Evolutionary conservation across 2,113 vertebrate species (phyloP), one percentile per base, ranked within the genome.

Genomic region (Oenanthe melanoleuca): DNA sequence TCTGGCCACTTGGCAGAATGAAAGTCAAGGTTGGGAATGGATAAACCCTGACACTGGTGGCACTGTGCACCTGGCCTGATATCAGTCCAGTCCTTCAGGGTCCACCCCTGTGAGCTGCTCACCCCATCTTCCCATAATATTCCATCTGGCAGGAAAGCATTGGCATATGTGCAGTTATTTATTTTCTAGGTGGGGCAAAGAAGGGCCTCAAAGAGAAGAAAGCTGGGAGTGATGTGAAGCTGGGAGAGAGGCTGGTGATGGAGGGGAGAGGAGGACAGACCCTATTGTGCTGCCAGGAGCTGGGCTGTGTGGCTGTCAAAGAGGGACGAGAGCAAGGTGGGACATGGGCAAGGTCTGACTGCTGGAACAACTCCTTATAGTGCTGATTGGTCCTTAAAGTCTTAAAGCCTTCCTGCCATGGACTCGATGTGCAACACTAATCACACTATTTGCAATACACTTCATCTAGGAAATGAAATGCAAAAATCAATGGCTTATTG

Each of bases 51-150:
- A 60, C 2, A 3, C 3, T 21, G 18, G 18, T 5, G 6, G 21
- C 34, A 37, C 25, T 8, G 9, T 0, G 0, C 8, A 4, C 37
- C 18, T 52, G 37, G 9, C 3, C 7, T 59, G 56, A 6, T 4
- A 20, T 24, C 23, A 37, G 3, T 14, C 13, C 14, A 31, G 12
- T 52, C 8, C 40, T 74, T 33, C 42, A 49, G 31, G 8, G 23
- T 37, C 33, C 8, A 5, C 9, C 20, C 42, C 13, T 19, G 13
- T 17, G 34, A 61, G 22, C 13, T 26, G 7, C 63, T 52, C 22
- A 42, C 6, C 2, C 9, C 11, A 4, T 42, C 20, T 34, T 13
- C 11, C 23, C 12, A 7, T 1, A 2, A 7, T 5, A 8, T 31
- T 28, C 33, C 22, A 31, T 13, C 18, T 42, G 23, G 4, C 9